phyloP scores from a whole-genome alignment of 2,113 vertebrate species.

The Onychorhynchus coronatus region DNA sequence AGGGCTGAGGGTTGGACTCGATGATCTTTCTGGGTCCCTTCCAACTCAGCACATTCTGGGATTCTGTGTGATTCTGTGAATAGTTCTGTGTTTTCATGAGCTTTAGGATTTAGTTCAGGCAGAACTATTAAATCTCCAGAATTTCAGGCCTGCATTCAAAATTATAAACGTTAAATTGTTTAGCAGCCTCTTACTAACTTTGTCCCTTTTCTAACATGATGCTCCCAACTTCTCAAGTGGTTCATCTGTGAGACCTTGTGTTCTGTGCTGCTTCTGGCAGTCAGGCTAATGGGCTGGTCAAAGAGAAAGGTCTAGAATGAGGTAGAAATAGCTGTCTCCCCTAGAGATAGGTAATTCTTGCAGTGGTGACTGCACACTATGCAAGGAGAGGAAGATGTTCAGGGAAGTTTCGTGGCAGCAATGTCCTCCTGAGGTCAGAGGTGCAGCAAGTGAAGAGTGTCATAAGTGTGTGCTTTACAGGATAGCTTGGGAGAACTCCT shows the following conservation, averaged over 20 bases:
- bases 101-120: neutral
- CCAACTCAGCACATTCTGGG: neutral
- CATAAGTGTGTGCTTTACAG: neutral
- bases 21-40: neutral
- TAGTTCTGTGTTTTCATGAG: neutral
- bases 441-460: neutral
- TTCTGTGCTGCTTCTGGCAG: neutral
- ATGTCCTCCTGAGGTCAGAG: neutral
- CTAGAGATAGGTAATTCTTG: neutral
- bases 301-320: neutral
- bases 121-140: neutral
- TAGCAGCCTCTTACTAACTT: neutral
- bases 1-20: neutral
- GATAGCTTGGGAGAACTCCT: neutral
- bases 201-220: neutral
- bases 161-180: neutral
- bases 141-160: neutral
- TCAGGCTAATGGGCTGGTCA: neutral
- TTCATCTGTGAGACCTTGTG: neutral
- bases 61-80: neutral
- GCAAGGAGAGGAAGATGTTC: neutral
- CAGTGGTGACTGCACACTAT: neutral
- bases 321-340: neutral
- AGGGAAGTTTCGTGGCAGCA: neutral
- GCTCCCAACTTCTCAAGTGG: neutral